phyloP scores from a whole-genome alignment of 2,797 vertebrate genomes.

The Melanotaenia maccullochi region DNA sequence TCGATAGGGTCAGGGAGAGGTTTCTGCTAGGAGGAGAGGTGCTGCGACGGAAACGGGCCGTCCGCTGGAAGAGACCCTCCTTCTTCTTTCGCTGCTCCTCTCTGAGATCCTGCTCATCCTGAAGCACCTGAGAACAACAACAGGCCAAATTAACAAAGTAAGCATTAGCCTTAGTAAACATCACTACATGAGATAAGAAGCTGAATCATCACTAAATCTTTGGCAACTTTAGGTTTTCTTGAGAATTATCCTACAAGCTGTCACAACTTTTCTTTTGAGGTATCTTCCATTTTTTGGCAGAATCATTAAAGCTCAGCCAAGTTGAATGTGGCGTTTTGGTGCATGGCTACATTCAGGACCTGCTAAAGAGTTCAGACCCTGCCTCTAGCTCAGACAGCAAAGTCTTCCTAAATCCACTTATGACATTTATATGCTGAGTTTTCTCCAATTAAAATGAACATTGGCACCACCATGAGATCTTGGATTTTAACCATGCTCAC shows the following conservation, averaged over 20 bases:
- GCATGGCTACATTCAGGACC: background rate
- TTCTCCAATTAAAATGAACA: background rate
- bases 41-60: slow-evolving; percentile 80
- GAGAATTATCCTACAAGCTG: slow-evolving; percentile 1
- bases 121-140: slow-evolving; percentile 73
- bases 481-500: background rate
- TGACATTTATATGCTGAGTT: background rate
- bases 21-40: slow-evolving; percentile 83
- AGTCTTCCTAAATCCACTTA: background rate
- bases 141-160: rapidly evolving
- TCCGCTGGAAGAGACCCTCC: slow-evolving; percentile 87
- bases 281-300: background rate
- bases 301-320: background rate
- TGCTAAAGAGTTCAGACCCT: background rate
- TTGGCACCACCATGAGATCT: background rate
- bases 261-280: background rate
- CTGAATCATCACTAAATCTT: background rate
- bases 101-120: slow-evolving; percentile 85
- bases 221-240: background rate
- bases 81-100: slow-evolving; percentile 86
- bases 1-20: slow-evolving; percentile 79
- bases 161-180: background rate
- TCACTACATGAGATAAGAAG: background rate
- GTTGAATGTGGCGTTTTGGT: background rate
- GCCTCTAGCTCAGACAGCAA: background rate